A percentile compares a stretch with the other conserved stretches of the same genome.
Evolutionary conservation across 2,113 vertebrate species (phyloP).

Genomic region (Grammomys dolichurus): DNA sequence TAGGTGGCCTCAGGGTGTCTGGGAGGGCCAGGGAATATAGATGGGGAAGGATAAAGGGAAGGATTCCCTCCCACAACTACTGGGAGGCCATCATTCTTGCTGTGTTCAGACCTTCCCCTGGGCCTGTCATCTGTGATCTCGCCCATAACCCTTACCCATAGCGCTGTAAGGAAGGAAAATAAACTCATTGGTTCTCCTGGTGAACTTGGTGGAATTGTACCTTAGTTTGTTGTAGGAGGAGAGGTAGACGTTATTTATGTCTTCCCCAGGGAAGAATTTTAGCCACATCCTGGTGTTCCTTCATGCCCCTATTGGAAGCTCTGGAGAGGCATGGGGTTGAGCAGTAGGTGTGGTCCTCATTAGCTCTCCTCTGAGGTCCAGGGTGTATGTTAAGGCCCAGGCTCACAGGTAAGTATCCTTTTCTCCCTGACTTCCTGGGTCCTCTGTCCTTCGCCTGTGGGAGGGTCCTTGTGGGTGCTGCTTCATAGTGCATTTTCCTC

Average conservation of each 20-base stretch:
- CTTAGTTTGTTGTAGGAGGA: neutral
- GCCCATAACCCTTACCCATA: neutral
- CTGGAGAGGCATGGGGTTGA: neutral
- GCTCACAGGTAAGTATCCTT: neutral
- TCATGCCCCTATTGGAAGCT: neutral
- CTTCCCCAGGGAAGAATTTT: neutral
- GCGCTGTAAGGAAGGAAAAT: neutral
- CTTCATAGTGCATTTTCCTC: neutral
- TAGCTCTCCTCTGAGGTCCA: neutral
- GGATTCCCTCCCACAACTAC: neutral
- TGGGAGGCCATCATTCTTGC: neutral
- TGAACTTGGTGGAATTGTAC: neutral
- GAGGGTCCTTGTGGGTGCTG: accelerated
- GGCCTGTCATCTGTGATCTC: neutral
- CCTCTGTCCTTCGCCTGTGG: neutral
- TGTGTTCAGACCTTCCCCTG: neutral
- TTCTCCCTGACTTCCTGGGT: neutral
- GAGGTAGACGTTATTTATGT: neutral
- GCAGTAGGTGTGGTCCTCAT: neutral
- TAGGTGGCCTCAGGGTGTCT: neutral
- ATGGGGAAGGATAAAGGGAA: neutral
- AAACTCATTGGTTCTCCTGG: neutral
- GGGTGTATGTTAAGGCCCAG: neutral
- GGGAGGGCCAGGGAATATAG: neutral
- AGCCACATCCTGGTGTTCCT: neutral